phyloP scores from a whole-genome alignment of 1,140 invertebrate species.

The Psix sp. region DNA sequence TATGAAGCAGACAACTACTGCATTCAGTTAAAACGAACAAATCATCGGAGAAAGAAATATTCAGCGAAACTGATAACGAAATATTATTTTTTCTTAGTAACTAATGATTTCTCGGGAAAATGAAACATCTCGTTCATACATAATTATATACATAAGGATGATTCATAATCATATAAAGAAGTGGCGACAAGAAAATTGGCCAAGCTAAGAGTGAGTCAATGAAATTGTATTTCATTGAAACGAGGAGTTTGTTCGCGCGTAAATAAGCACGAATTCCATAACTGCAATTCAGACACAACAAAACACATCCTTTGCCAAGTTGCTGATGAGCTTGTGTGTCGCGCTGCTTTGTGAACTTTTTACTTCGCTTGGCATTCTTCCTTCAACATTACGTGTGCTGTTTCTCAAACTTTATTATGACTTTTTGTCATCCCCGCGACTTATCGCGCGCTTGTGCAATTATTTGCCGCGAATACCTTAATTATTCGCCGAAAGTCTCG shows the following conservation, averaged over 20 bases:
- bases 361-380: conserved; percentile 52
- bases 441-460: conserved; percentile 35
- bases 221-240: conserved; percentile 50
- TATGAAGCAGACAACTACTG: no score
- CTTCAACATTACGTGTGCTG: conserved; percentile 45
- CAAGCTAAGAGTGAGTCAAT: conserved; percentile 27
- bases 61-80: no score
- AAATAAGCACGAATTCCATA: conserved; percentile 44
- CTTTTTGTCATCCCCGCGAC: conserved; percentile 43
- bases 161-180: conserved; percentile 39
- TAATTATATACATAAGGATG: no score
- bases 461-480: conserved; percentile 29
- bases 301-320: conserved; percentile 51
- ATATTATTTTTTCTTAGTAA: no score
- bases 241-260: conserved; percentile 45
- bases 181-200: conserved; percentile 37
- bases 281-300: conserved; percentile 48
- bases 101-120: no score
- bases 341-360: conserved; percentile 52
- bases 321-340: conserved; percentile 51
- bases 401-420: conserved; percentile 51
- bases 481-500: conserved; percentile 5
- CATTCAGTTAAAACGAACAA: no score
- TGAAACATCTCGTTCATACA: no score
- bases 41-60: no score